These are phyloP conservation scores for Coptotermes formosanus DNA, from an alignment of 1,140 invertebrate species.

Conservation along the genomic window DNA sequence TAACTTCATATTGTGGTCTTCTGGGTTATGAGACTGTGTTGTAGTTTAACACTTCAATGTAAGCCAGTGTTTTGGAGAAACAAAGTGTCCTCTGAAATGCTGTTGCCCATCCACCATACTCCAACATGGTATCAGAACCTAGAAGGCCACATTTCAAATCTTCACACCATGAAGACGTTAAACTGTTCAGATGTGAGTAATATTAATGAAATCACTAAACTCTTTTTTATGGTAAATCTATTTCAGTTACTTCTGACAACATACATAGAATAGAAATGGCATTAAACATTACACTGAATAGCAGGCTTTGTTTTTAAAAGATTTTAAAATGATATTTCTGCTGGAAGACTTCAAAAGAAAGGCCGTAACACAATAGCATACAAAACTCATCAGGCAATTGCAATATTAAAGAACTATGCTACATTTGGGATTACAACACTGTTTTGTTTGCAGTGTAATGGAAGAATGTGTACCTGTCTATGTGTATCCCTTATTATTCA, in stretches of 20 bases:
- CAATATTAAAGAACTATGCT: background rate
- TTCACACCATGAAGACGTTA: too few relatives aligned
- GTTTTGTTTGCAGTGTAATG: background rate
- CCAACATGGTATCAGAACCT: too few relatives aligned
- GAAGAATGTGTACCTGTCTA: background rate
- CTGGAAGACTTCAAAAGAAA: background rate
- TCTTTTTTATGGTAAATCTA: too few relatives aligned
- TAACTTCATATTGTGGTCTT: too few relatives aligned
- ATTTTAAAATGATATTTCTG: background rate
- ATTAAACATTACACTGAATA: background rate
- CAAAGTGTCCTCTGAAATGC: too few relatives aligned
- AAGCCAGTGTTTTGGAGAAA: too few relatives aligned
- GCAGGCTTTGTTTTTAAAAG: background rate
- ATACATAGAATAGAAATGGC: background rate
- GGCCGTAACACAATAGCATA: background rate
- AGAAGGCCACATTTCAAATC: too few relatives aligned
- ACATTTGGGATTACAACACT: background rate
- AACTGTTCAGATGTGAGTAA: too few relatives aligned
- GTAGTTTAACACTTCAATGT: too few relatives aligned
- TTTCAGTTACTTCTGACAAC: background rate
- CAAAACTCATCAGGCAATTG: background rate
- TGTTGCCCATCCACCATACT: too few relatives aligned
- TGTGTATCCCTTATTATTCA: background rate
- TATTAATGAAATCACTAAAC: too few relatives aligned
- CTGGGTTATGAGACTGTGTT: too few relatives aligned